phyloP scores from a whole-genome alignment of 2,888 invertebrate genomes.

The Spodoptera littoralis region DNA sequence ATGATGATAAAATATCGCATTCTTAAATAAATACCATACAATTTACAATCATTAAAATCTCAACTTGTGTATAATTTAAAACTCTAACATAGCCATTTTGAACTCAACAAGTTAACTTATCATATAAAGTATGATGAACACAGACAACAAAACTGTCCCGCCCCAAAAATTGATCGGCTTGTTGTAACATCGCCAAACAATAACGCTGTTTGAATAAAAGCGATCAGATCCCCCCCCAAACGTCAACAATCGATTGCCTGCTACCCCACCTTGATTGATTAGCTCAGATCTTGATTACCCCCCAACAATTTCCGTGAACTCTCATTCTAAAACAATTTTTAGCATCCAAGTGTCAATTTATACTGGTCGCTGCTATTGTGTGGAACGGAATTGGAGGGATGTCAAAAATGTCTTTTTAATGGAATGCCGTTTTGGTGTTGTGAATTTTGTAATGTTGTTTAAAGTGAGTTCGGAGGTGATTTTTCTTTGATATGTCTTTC shows the following conservation, averaged over 20 bases:
- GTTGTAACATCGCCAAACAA: slow-evolving; percentile 50
- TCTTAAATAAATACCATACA: too few species aligned
- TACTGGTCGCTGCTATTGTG: slow-evolving; percentile 29
- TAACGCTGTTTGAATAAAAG: slow-evolving; percentile 44
- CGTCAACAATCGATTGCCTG: slow-evolving; percentile 46
- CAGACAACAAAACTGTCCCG: slow-evolving; percentile 32
- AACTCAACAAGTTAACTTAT: slow-evolving; percentile 30
- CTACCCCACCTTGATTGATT: slow-evolving; percentile 51
- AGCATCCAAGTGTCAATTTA: slow-evolving; percentile 17
- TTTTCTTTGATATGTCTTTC: not conserved
- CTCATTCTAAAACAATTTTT: not conserved
- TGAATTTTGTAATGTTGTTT: slow-evolving; percentile 35
- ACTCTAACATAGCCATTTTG: not conserved
- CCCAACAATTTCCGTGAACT: not conserved
- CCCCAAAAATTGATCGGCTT: slow-evolving; percentile 24
- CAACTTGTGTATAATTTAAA: not conserved
- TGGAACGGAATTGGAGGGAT: slow-evolving; percentile 33
- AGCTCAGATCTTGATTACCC: slow-evolving; percentile 58
- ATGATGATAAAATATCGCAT: too few species aligned
- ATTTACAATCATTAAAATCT: too few species aligned
- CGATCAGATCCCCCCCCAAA: slow-evolving; percentile 32
- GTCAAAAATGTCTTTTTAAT: slow-evolving; percentile 38
- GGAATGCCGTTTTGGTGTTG: slow-evolving; percentile 32
- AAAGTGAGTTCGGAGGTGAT: slow-evolving; percentile 10
- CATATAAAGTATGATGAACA: slow-evolving; percentile 7